A percentile compares a stretch with the other conserved stretches of the same genome.
Conservation (phyloP, 2,797 vertebrate genomes). For the Ceryle rudis region DNA sequence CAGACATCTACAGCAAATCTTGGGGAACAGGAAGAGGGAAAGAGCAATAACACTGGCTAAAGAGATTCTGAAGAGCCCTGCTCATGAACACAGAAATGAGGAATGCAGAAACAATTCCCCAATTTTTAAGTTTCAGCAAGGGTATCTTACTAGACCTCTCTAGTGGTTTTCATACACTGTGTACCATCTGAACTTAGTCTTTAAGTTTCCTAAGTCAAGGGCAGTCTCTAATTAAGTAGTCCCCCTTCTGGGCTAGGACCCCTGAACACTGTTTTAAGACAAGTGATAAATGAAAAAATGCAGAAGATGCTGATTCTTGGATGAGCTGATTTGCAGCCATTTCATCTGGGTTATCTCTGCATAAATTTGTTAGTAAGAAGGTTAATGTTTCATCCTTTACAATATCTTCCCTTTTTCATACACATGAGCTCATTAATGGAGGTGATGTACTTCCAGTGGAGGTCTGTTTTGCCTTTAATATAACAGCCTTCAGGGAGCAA, state of each 20-base stretch:
- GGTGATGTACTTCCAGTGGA: not conserved
- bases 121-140: not conserved
- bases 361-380: not conserved
- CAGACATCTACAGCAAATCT: not conserved
- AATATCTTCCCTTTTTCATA: not conserved
- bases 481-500: not conserved
- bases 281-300: not conserved
- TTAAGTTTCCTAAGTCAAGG: not conserved
- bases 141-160: not conserved
- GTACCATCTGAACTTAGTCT: not conserved
- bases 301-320: not conserved
- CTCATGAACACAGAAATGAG: not conserved
- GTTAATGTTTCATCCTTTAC: not conserved
- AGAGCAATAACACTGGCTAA: not conserved
- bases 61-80: not conserved
- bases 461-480: not conserved
- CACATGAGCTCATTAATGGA: not conserved
- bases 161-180: not conserved
- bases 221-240: not conserved
- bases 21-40: not conserved
- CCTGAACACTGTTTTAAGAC: not conserved
- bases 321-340: not conserved
- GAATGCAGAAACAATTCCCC: fast-evolving
- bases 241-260: not conserved
- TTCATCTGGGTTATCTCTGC: not conserved